These are phyloP conservation scores for Yasuhikotakia modesta DNA, from an alignment of 2,797 vertebrate species.

Conservation along the genomic window DNA sequence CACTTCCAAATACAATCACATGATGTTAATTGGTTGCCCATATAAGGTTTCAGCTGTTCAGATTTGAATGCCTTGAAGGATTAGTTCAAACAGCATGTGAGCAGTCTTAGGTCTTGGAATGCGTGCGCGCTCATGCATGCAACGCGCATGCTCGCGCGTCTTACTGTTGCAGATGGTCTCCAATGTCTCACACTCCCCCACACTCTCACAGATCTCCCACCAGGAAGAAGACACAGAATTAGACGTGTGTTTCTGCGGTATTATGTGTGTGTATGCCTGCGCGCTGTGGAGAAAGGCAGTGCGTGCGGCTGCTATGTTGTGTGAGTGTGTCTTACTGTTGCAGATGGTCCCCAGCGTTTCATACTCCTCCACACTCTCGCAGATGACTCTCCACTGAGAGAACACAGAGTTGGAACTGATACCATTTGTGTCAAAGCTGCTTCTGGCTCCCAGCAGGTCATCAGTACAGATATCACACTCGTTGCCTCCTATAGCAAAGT, in stretches of 20 bases:
- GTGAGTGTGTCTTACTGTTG: slow-evolving; percentile 84
- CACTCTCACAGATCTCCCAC: slow-evolving; percentile 86
- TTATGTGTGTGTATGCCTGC: slow-evolving; percentile 64
- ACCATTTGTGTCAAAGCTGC: slow-evolving; percentile 82
- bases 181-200: slow-evolving; percentile 89
- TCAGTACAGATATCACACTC: slow-evolving; percentile 92
- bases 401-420: slow-evolving; percentile 92
- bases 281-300: slow-evolving; percentile 8
- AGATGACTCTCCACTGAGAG: slow-evolving; percentile 90
- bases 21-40: slow-evolving; percentile 41
- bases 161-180: slow-evolving; percentile 86
- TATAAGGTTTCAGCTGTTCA: slow-evolving; percentile 63
- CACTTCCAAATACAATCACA: slow-evolving; percentile 39
- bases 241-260: slow-evolving; percentile 50
- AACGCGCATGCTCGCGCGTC: slow-evolving; percentile 20
- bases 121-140: slow-evolving; percentile 15
- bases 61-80: slow-evolving; percentile 47
- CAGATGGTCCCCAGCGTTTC: slow-evolving; percentile 91
- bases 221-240: slow-evolving; percentile 92
- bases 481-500: slow-evolving; percentile 91
- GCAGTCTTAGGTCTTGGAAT: slow-evolving; percentile 41
- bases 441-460: slow-evolving; percentile 90
- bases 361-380: slow-evolving; percentile 91
- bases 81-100: slow-evolving; percentile 49
- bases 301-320: slow-evolving; percentile 40